Evolutionary conservation across 2,888 invertebrate species (phyloP).

Genomic region (Caenorhabditis doughertyi): DNA sequence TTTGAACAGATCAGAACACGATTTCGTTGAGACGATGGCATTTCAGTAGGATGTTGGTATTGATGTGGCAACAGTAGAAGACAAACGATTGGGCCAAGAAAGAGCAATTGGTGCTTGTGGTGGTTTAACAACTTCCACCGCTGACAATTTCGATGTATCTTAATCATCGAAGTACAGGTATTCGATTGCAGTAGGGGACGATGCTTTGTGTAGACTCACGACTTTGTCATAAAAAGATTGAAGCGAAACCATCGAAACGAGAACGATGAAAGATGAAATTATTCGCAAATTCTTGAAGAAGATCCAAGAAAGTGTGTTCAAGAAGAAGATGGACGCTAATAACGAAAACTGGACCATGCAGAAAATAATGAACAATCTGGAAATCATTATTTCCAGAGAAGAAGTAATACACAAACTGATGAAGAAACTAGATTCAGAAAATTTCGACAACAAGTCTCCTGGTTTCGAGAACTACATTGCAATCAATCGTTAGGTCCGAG

Average conservation of each 20-base stretch:
- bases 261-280: neutral
- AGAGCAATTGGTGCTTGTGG: neutral
- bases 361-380: neutral
- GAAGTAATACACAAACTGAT: neutral
- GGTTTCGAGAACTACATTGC: too few relatives aligned
- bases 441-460: neutral
- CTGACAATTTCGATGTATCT: neutral
- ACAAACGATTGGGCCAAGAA: neutral
- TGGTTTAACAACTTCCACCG: neutral
- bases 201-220: neutral
- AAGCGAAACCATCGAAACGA: neutral
- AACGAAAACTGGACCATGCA: neutral
- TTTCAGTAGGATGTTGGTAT: neutral
- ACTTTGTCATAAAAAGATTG: neutral
- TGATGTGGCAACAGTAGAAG: neutral
- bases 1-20: too few relatives aligned
- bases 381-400: neutral
- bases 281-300: neutral
- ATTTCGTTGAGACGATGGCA: neutral
- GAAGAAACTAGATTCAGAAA: neutral
- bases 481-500: too few relatives aligned
- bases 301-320: neutral
- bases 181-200: neutral
- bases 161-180: neutral
- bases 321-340: neutral